phyloP scores from a whole-genome alignment of 2,113 vertebrate species.

The Psophia crepitans region DNA sequence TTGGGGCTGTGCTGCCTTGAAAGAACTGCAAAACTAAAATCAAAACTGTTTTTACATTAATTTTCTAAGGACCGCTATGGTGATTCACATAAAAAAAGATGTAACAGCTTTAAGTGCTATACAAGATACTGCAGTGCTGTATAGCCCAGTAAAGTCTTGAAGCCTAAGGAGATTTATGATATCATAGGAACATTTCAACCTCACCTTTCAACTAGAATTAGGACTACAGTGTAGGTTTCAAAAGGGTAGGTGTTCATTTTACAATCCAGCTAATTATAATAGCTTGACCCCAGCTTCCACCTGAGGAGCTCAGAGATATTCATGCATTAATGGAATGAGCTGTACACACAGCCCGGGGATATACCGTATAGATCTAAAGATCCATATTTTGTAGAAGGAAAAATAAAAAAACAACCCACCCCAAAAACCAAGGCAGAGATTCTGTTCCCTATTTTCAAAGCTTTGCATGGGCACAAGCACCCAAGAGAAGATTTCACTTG shows the following conservation, averaged over 20 bases:
- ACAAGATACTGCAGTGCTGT: background rate
- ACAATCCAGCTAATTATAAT: background rate
- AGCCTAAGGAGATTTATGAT: background rate
- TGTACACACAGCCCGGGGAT: background rate
- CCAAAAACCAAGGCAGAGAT: background rate
- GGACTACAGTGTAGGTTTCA: background rate
- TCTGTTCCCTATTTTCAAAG: background rate
- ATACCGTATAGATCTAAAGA: background rate
- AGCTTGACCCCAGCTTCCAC: background rate
- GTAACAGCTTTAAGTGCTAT: background rate
- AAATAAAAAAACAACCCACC: background rate
- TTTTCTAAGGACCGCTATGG: background rate
- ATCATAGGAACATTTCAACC: background rate
- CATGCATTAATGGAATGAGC: background rate
- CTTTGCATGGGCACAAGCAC: background rate
- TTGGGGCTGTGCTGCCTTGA: slow-evolving; percentile 12
- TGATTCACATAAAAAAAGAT: background rate
- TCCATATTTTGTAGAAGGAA: background rate
- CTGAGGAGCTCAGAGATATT: background rate
- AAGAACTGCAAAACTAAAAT: slow-evolving; percentile 8
- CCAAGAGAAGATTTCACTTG: background rate
- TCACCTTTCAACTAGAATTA: background rate
- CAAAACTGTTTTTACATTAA: background rate
- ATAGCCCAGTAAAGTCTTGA: background rate
- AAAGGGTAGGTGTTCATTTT: background rate